Base-by-base conservation (phyloP, 2,797 vertebrate species). In the Eulemur rubriventer region DNA sequence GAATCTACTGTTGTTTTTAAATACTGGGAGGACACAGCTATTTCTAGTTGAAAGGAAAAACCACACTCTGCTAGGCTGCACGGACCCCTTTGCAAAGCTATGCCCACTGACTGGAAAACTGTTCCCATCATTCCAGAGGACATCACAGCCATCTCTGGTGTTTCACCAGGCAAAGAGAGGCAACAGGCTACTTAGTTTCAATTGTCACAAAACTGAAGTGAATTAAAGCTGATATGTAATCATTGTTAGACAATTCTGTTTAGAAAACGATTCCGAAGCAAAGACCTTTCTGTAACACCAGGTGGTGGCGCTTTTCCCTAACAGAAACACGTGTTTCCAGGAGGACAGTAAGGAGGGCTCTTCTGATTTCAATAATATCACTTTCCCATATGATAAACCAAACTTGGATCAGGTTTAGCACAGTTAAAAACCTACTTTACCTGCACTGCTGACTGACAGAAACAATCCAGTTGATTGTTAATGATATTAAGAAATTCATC, bases 21-120 rank as follows among this genome's bases (percentile, higher is more conserved):
- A 94, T 61, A 89, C 35, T 11, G 13, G 4, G 86, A 95, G 65
- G 35, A 80, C 26, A 70, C 79, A 75, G 72, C 28, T n/a, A 61
- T 84, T 92, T 75, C 81, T 35, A 85, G 22, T 18, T 75, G 59
- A 76, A 61, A 95, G 93, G 48, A 76, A 67, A 96, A 93, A 30
- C 10, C 35, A 81, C 0, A 8, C 70, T 94, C 75, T 69, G n/a
- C 59, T 18, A 16, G 38, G 61, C 35, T 48, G 79, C 75, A 86
- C 17, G 22, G 41, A 91, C 7, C 87, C 33, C 38, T 88, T 63
- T 69, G 80, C 78, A 90, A 80, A 69, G 30, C 80, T 92, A 72
- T 33, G 75, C 13, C 70, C 22, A 13, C 11, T 26, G n/a, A 48
- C 35, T 94, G 84, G 80, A 82, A 96, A 93, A 78, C 4, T 26